Base-by-base conservation (phyloP, 2,888 invertebrate species). In the Caenorhabditis sulstoni region DNA sequence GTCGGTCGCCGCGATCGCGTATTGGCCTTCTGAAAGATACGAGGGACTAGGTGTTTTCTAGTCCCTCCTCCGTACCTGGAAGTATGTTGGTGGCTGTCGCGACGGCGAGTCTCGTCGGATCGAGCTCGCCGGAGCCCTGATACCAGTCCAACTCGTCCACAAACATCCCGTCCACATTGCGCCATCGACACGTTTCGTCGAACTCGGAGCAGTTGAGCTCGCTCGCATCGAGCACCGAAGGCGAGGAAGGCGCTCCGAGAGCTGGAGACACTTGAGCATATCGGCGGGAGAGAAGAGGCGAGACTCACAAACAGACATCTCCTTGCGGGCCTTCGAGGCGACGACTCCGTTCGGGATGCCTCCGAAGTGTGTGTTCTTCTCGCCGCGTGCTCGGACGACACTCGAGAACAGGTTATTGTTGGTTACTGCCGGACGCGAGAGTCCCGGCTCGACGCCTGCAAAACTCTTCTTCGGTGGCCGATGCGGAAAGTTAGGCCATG, bases 131-230 rank as follows among this genome's bases (percentile, higher is more conserved):
- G 8, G 82, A 79, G 29, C 89, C 89, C 77, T 88, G 85, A 61
- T 84, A 86, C 89, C 89, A 89, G 66, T 89, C 88, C 52, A 89
- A 62, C 53, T 89, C 89, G 65, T 89, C 89, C 3, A 89, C 83
- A 50, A 87, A 82, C 50, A 88, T 61, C 20, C 89, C 89, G 44
- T 89, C 89, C 71, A 89, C 84, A 65, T 89, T 89, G 23, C 86
- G 82, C 89, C 89, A 89, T 49, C 87, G 68, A 66, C 89, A 89
- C 16, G 68, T 70, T 3, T 79, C 86, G 62, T 88, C 87, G 61
- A 89, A 89, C 50, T 89, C 87, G n/a, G 75, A 81, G 55, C 89
- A 89, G 67, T 73, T 79, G 49, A 86, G 65, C 41, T 86, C 81
- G 16, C 59, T 47, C 0, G 85, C 62, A 14, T 83, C 80, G 5